A percentile compares a stretch with the other conserved stretches of the same genome.
These are phyloP conservation scores for Athrips mouffetella DNA, from an alignment of 2,888 invertebrate species.

Conservation along the genomic window DNA sequence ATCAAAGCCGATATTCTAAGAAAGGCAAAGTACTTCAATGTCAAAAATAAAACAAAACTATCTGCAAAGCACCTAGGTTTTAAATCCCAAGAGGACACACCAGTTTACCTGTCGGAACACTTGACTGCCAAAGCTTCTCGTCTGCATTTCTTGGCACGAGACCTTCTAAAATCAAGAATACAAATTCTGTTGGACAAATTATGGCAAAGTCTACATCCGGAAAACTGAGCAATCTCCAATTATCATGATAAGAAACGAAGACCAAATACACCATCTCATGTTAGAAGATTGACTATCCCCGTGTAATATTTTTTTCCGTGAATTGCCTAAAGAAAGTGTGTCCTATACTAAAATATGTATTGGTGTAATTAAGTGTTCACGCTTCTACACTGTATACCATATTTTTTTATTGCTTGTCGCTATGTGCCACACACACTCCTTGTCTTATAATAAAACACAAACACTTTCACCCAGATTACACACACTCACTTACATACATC, in stretches of 20 bases:
- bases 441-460: too few relatives aligned
- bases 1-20: neutral
- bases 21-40: neutral
- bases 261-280: slow-evolving; percentile 1
- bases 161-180: slow-evolving; percentile 11
- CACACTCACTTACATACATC: too few relatives aligned
- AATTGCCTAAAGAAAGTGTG: too few relatives aligned
- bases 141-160: slow-evolving; percentile 2
- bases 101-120: neutral
- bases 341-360: too few relatives aligned
- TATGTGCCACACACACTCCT: too few relatives aligned
- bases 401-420: too few relatives aligned
- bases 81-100: neutral
- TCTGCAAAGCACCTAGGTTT: neutral
- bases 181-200: slow-evolving; percentile 16
- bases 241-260: neutral
- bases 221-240: slow-evolving; percentile 1
- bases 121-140: neutral
- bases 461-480: too few relatives aligned
- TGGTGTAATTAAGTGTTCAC: too few relatives aligned
- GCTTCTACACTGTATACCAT: too few relatives aligned
- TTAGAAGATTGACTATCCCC: neutral
- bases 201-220: neutral
- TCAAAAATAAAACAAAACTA: neutral
- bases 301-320: neutral